Base-by-base conservation (phyloP, 2,797 vertebrate species). In the Geotria australis region DNA sequence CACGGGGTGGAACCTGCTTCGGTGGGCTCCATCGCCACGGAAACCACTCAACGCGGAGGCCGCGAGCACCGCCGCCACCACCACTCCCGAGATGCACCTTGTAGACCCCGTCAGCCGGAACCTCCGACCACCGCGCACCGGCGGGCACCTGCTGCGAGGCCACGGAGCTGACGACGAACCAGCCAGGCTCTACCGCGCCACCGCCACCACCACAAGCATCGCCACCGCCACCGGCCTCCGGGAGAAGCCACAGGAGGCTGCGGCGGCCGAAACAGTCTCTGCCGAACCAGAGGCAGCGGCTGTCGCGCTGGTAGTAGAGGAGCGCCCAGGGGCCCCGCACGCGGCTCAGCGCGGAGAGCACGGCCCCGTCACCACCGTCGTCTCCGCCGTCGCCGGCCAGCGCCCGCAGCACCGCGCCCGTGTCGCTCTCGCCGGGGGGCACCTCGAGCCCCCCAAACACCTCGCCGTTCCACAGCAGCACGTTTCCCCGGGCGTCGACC, bases 381-480 rank as follows among this genome's bases (percentile, higher is more conserved):
- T 80, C 67, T 14, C 55, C 63, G 13, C 15, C 59, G 64, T 77
- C 78, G 10, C 61, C 65, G 0, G 70, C 72, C n/a, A 95, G 71
- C 13, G 51, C 65, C 60, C 10, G 63, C 51, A 78, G 76, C 58
- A 95, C 10, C 47, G 81, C 64, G 13, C 70, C 56, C 1, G 85
- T 78, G 65, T 95, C 89, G 12, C 86, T 98, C 51, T 83, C 77
- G 48, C 66, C 60, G 1, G 64, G 58, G 48, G 11, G 69, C 48
- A 96, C 63, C 0, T 61, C 59, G 15, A 94, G 59, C n/a, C 85
- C 89, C 56, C 56, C 64, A 14, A 96, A 94, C 48, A 95, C 58
- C 69, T 95, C 85, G 46, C 91, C 89, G n/a, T 98, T 98, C 85
- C 85, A 96, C 56, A 86, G 63, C 38, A 96, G 71, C 46, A 86